Evolutionary conservation across 2,797 vertebrate genomes (phyloP).

Genomic region (Parambassis ranga): DNA sequence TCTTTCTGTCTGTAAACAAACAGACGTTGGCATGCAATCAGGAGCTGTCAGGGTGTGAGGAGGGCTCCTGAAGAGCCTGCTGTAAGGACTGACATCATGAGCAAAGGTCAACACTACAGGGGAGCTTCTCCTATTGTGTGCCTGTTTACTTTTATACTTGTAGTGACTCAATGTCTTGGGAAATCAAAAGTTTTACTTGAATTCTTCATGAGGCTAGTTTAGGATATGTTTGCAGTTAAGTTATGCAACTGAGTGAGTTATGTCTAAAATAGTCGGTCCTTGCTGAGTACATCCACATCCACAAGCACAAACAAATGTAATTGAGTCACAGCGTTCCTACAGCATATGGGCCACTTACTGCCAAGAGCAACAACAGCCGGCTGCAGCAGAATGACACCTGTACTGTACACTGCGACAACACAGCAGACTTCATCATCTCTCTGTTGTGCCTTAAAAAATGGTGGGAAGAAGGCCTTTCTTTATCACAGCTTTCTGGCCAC

Average conservation of each 20-base stretch:
- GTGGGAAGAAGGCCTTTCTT: neutral
- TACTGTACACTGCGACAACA: conserved; percentile 22
- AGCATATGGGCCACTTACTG: conserved; percentile 12
- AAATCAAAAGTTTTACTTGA: neutral
- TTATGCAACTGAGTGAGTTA: neutral
- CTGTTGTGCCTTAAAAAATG: neutral
- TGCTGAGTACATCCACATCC: neutral
- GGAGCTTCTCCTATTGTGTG: neutral
- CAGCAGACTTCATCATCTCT: neutral
- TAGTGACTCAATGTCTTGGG: neutral
- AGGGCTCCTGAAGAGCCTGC: conserved; percentile 26
- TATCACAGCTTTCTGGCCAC: conserved; percentile 23
- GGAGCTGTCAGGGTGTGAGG: conserved; percentile 31
- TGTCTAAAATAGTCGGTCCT: neutral
- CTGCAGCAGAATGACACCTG: conserved; percentile 25
- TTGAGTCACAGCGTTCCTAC: neutral
- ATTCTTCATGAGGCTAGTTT: neutral
- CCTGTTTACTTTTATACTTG: conserved; percentile 17
- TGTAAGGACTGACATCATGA: conserved; percentile 17
- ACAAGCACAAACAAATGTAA: conserved; percentile 12
- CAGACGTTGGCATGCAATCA: conserved; percentile 33
- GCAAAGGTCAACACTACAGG: conserved; percentile 29
- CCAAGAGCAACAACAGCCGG: conserved; percentile 20
- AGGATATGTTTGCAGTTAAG: neutral
- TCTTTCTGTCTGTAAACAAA: conserved; percentile 63